Evolutionary conservation across 64 coral and sea anemone genomes (phyloP), one percentile per base, ranked within the genome.

Genomic region (Cladopsammia gracilis): DNA sequence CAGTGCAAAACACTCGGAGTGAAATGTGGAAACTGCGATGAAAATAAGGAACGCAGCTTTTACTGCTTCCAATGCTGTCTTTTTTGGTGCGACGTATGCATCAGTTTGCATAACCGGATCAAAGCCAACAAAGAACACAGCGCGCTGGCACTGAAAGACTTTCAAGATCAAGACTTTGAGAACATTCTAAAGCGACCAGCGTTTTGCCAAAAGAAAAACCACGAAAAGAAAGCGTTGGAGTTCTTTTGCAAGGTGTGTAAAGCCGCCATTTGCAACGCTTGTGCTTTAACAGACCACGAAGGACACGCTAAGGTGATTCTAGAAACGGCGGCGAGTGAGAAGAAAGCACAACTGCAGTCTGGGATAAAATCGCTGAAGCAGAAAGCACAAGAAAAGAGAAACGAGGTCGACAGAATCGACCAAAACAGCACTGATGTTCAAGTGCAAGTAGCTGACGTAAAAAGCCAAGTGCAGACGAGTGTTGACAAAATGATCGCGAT

Each of bases 21-120:
- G 7, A 83, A 58, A 1, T 83, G 79, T 45, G 54, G 79, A 8
- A 83, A 83, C 50, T 83, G 79, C 54, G 79, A 83, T 11, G 50
- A 20, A 42, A 34, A 34, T 34, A 34, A 34, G 34, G 34, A 34
- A 34, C 34, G 34, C 34, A 83, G 10, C 10, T 20, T 13, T 16
- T 57, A 56, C 9, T 8, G 58, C 51, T 49, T 57, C 20, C 51
- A 57, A 12, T 79, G 58, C 6, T 79, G 77, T n/a, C 51, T 54
- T n/a, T 20, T 57, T 57, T 57, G 54, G 54, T 57, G 54, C 13
- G 54, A 57, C 13, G 54, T 10, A 7, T 57, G 54, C 13, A 34
- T 34, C 34, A 34, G 7, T 57, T 7, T 13, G 62, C 58, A 59
- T 62, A 46, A 23, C 62, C 5, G 54, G 7, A 62, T 62, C 14